Evolutionary conservation across 2,888 invertebrate species (phyloP).

Genomic region (Hartigia nigra): DNA sequence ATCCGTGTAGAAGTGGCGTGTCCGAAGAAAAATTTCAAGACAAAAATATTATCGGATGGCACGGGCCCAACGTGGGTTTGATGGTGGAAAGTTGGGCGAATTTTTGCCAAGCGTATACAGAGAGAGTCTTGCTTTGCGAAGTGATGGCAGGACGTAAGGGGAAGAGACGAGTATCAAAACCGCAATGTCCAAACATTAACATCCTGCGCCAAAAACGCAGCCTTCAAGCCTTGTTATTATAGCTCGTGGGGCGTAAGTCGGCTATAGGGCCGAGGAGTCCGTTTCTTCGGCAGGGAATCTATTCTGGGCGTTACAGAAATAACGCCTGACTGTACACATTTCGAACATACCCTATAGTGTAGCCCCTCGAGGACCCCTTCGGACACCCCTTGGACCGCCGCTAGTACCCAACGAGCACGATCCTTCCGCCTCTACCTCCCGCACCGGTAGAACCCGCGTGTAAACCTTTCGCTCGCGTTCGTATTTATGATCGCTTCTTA

Average conservation of each 20-base stretch:
- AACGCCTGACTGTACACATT: conserved; percentile 46
- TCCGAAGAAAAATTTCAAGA: background rate
- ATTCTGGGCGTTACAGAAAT: conserved; percentile 48
- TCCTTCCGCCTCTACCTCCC: conserved; percentile 6
- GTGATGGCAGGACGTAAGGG: background rate
- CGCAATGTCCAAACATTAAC: conserved; percentile 32
- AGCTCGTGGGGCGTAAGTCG: conserved; percentile 33
- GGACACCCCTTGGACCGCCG: conserved; percentile 1
- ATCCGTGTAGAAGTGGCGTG: background rate
- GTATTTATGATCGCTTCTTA: background rate
- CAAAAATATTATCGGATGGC: background rate
- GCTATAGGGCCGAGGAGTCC: conserved; percentile 40
- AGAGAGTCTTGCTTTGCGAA: background rate
- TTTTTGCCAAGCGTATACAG: background rate
- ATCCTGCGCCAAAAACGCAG: conserved; percentile 30
- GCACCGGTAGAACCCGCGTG: background rate
- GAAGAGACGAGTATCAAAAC: background rate
- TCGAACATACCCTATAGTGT: conserved; percentile 8
- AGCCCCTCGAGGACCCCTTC: conserved; percentile 4
- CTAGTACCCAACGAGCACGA: background rate
- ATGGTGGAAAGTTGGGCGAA: background rate
- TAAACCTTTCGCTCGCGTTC: background rate
- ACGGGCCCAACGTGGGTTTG: background rate
- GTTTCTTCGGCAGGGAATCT: conserved; percentile 28
- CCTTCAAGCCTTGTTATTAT: conserved; percentile 38